These are phyloP conservation scores for Epistrophella euchroma DNA, from an alignment of 2,888 invertebrate genomes.

Conservation along the genomic window DNA sequence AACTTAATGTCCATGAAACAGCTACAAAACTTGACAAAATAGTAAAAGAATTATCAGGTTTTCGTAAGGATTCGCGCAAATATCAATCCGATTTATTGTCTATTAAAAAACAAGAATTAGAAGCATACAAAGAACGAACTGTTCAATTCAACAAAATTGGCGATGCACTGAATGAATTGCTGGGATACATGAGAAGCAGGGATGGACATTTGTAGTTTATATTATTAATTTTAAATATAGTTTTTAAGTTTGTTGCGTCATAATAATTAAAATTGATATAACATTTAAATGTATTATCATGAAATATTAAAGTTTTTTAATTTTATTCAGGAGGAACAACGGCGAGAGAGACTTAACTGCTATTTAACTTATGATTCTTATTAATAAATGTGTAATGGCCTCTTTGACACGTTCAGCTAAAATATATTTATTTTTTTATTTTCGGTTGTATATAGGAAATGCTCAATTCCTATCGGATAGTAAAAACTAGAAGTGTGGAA, in stretches of 20 bases:
- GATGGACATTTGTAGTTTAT: slow-evolving; percentile 13
- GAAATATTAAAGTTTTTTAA: not conserved
- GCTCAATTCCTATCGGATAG: no score
- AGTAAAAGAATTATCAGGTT: slow-evolving; percentile 30
- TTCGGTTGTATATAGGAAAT: no score
- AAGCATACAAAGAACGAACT: slow-evolving; percentile 52
- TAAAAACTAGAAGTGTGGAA: no score
- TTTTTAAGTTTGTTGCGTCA: not conserved
- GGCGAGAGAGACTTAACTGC: no score
- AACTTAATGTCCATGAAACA: not conserved
- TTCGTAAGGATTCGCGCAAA: slow-evolving; percentile 45
- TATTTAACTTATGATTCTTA: no score
- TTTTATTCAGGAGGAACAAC: not conserved
- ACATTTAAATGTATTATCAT: not conserved
- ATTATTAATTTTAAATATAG: not conserved
- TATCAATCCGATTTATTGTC: slow-evolving; percentile 29
- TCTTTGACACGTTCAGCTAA: no score
- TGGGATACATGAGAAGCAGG: slow-evolving; percentile 25
- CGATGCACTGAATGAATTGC: slow-evolving; percentile 26
- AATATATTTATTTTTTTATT: no score
- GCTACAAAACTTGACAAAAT: slow-evolving; percentile 37
- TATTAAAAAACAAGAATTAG: slow-evolving; percentile 42
- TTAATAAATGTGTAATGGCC: no score
- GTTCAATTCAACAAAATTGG: slow-evolving; percentile 46
- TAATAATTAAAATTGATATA: not conserved